Percentiles rank a stretch among this genome's conserved stretches.
These are phyloP conservation scores for Apocrypta bakeri DNA, from an alignment of 1,140 invertebrate genomes.

Conservation along the genomic window DNA sequence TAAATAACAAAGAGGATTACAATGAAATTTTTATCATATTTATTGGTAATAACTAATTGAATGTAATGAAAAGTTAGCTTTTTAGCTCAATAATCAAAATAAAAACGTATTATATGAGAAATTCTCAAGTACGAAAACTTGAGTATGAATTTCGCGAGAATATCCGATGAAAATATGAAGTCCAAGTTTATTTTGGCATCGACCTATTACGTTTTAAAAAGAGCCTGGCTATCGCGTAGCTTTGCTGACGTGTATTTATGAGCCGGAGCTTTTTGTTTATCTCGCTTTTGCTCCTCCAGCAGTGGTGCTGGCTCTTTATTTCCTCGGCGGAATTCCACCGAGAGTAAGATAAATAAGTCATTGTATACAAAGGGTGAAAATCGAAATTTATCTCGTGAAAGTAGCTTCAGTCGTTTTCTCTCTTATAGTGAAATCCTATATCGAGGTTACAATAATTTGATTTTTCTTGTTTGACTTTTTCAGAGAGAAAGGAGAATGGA, in stretches of 20 bases:
- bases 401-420: neutral
- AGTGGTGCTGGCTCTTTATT: neutral
- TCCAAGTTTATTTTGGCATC: slow-evolving; percentile 11
- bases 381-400: neutral
- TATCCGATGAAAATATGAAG: neutral
- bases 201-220: neutral
- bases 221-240: neutral
- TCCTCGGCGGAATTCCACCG: neutral
- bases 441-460: neutral
- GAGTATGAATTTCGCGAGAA: no score
- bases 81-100: no score
- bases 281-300: neutral
- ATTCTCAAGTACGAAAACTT: no score
- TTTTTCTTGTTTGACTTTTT: no score
- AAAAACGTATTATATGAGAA: no score
- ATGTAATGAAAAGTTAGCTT: no score
- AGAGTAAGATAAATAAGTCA: neutral
- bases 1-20: no score
- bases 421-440: neutral
- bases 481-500: no score
- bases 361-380: neutral
- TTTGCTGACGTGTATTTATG: neutral
- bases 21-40: no score
- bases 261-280: neutral
- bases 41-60: no score